Base-by-base conservation (phyloP, 2,888 invertebrate genomes). In the Ypsolopha sequella region DNA sequence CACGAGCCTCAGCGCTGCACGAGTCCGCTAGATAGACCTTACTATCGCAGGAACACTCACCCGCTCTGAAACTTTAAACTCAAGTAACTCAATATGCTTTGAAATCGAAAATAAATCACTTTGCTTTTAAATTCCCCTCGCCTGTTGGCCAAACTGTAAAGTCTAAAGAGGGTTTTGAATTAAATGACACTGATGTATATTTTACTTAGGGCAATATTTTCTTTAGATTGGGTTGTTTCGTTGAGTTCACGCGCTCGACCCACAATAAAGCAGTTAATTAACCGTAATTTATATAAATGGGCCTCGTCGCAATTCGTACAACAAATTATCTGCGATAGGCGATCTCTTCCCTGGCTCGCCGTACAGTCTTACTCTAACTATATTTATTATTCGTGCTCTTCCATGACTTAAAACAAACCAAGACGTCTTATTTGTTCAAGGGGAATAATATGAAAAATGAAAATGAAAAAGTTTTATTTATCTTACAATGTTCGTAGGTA, bases 281-380 rank as follows among this genome's bases (percentile, higher is more conserved):
- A 74, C 66, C 63, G 70, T 76, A 78, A 79, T 79, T 78, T 78
- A 79, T 76, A 79, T 76, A 72, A 78, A 77, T 73, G 73, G 68
- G 63, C 60, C 64, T 64, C 62, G 68, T 71, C 68, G 68, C 71
- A 73, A 74, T 76, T 75, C 63, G 66, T 70, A 69, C 73, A 73
- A 70, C 72, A 76, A 76, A 73, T 76, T 73, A 74, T 75, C 70
- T 71, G 67, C 66, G 68, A 73, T 70, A 70, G 68, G 59, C 69
- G 68, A 76, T 77, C 75, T 77, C 65, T 63, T 63, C 60, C 60
- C 60, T 57, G 59, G 60, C 59, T 60, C 61, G 61, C 60, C 60
- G 58, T 60, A 63, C 64, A 34, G 34, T 34, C 24, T 24, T 11
- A 47, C 36, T 36, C 47, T 47, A 24, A 24, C 24, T 3, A 24